A percentile compares a stretch with the other conserved stretches of the same genome.
Conservation (phyloP, 2,113 vertebrate genomes). For the Barbus barbus region DNA sequence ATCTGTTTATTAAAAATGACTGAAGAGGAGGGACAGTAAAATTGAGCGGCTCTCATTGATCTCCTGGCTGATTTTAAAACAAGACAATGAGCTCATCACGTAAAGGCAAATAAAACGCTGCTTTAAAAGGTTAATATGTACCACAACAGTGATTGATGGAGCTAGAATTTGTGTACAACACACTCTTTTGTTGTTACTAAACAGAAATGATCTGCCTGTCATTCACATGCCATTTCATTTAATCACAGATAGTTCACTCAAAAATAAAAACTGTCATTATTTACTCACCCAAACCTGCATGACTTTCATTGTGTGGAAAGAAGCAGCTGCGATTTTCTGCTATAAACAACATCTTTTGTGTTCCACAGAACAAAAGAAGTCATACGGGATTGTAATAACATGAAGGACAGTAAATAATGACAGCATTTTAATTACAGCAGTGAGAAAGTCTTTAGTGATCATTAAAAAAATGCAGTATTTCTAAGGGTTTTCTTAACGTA, state of each 20-base stretch:
- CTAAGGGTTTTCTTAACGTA: background rate
- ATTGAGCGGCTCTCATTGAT: conserved; percentile 33
- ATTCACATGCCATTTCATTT: background rate
- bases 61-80: conserved; percentile 15
- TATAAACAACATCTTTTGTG: background rate
- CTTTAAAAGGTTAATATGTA: background rate
- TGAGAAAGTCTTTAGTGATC: background rate
- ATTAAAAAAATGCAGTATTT: background rate
- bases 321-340: background rate
- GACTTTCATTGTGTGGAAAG: background rate
- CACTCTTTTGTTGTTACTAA: background rate
- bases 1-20: conserved; percentile 35
- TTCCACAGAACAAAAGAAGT: background rate
- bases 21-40: conserved; percentile 22
- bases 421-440: background rate
- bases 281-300: background rate
- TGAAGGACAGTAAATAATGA: background rate
- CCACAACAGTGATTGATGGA: background rate
- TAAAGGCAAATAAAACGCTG: background rate
- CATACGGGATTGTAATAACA: background rate
- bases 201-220: background rate
- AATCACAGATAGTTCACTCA: background rate
- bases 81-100: conserved; percentile 13
- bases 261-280: background rate
- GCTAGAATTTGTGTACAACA: background rate